These are phyloP conservation scores for Centroberyx gerrardi DNA, from an alignment of 2,797 vertebrate species.

Conservation along the genomic window DNA sequence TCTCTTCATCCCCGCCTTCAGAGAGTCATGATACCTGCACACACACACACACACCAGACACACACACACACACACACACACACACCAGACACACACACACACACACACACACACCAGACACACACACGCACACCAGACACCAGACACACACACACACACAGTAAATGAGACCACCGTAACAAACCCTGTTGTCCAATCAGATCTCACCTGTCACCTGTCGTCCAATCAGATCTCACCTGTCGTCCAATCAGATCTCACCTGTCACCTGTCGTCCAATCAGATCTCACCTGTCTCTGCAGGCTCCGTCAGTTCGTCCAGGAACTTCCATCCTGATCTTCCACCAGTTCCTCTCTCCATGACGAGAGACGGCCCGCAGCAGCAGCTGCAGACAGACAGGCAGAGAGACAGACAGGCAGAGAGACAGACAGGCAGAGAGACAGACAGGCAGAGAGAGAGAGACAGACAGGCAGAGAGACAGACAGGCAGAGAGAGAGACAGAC, in stretches of 20 bases:
- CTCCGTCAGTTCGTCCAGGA: conserved; percentile 89
- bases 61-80: conserved; percentile 7
- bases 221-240: no score
- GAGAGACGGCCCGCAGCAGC: conserved; percentile 88
- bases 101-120: conserved; percentile 5
- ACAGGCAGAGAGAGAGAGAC: no score
- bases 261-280: conserved; percentile 1
- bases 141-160: background rate
- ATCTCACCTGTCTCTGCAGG: conserved; percentile 92
- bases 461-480: no score
- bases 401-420: no score
- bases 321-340: conserved; percentile 91
- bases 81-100: background rate
- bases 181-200: no score
- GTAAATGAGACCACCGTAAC: no score
- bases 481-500: no score
- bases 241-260: no score
- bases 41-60: background rate
- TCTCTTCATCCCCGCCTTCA: conserved; percentile 87
- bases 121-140: background rate
- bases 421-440: no score
- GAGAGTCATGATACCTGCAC: conserved; percentile 88
- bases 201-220: no score
- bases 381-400: conserved; percentile 76
- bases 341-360: conserved; percentile 89